Percentiles rank a stretch among this genome's conserved stretches.
Evolutionary conservation across 2,888 invertebrate species (phyloP).

Genomic region (Meganola albula): DNA sequence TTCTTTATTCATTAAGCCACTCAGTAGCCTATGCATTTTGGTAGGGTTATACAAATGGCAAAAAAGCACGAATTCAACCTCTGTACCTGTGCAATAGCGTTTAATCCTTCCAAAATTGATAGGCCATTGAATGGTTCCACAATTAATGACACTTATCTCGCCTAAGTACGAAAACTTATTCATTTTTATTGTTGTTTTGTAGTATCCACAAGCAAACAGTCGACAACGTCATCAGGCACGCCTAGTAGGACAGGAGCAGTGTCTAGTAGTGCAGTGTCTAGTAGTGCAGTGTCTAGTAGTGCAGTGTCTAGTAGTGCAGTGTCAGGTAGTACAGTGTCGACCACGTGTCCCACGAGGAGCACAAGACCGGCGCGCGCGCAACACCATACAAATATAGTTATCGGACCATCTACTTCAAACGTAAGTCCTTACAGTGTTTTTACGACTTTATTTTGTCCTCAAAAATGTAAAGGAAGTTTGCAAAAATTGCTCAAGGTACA

Average conservation of each 20-base stretch:
- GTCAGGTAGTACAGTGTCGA: constrained; percentile 47
- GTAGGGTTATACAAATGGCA: no score
- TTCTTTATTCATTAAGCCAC: no score
- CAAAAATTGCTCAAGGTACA: no score
- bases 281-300: constrained; percentile 28
- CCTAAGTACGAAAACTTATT: no score
- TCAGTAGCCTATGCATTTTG: no score
- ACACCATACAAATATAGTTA: constrained; percentile 73
- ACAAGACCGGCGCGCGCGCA: constrained; percentile 68
- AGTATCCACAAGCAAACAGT: constrained; percentile 35
- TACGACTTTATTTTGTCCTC: background rate
- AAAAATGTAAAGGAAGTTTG: no score
- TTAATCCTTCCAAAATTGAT: no score
- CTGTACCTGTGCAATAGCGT: no score
- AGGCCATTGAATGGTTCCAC: no score
- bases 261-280: constrained; percentile 26
- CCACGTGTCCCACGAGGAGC: constrained; percentile 55
- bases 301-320: constrained; percentile 27
- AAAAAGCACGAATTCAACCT: no score
- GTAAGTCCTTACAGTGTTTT: constrained; percentile 17
- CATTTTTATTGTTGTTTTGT: background rate
- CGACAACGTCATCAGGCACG: constrained; percentile 26
- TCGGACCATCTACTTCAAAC: constrained; percentile 36
- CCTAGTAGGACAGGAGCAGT: constrained; percentile 21
- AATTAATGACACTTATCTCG: no score